phyloP scores from a whole-genome alignment of 2,888 invertebrate genomes.

The Blera fallax region DNA sequence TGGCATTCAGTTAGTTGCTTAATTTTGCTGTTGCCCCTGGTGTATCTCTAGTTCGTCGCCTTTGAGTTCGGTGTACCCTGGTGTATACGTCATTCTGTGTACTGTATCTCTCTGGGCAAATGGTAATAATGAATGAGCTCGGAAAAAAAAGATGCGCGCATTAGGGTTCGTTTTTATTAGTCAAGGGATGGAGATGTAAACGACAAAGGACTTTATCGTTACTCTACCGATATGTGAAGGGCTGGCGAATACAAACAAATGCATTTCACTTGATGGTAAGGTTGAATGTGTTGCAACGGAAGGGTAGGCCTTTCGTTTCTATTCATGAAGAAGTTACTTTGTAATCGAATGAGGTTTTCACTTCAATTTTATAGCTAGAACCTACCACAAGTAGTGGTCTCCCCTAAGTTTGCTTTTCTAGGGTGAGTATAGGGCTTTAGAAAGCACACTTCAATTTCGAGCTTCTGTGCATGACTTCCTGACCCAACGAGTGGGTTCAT shows the following conservation, averaged over 20 bases:
- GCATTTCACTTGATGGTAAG: background rate
- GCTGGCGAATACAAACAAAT: background rate
- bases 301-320: background rate
- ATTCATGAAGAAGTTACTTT: background rate
- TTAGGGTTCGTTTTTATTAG: slow-evolving; percentile 52
- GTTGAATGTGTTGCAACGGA: background rate
- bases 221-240: background rate
- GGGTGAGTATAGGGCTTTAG: too few relatives aligned
- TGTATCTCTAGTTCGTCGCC: slow-evolving; percentile 6
- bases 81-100: slow-evolving; percentile 11
- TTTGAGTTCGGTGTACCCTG: slow-evolving; percentile 23
- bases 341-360: background rate
- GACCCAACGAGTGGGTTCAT: too few relatives aligned
- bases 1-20: slow-evolving; percentile 67
- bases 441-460: too few relatives aligned
- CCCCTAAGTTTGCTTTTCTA: too few relatives aligned
- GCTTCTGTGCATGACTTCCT: too few relatives aligned
- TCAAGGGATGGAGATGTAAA: slow-evolving; percentile 32
- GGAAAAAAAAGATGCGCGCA: slow-evolving; percentile 51
- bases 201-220: slow-evolving; percentile 48
- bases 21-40: slow-evolving; percentile 57
- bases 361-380: too few relatives aligned
- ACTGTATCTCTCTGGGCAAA: background rate
- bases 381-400: too few relatives aligned
- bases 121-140: slow-evolving; percentile 43